A percentile compares a stretch with the other conserved stretches of the same genome.
phyloP scores from a whole-genome alignment of 2,113 vertebrate species.

The Bubalus kerabau region DNA sequence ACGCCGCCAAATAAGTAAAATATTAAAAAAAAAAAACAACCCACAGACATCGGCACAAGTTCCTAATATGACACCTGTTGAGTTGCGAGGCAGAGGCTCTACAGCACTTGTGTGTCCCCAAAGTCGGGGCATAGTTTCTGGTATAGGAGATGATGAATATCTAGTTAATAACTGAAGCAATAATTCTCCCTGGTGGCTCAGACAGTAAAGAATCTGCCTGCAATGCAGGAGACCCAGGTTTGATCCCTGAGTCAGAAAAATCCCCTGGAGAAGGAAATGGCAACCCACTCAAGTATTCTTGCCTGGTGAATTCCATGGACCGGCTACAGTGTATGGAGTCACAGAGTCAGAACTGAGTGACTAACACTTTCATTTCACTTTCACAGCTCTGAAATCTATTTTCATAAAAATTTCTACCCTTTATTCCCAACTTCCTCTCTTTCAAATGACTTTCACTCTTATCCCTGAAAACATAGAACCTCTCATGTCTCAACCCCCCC shows the following conservation, averaged over 20 bases:
- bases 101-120: background rate
- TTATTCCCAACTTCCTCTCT: background rate
- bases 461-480: background rate
- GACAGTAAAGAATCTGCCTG: background rate
- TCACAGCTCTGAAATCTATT: background rate
- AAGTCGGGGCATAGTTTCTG: background rate
- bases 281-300: background rate
- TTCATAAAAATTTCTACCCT: background rate
- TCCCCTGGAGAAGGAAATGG: background rate
- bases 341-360: background rate
- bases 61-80: background rate
- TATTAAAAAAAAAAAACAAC: background rate
- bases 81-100: background rate
- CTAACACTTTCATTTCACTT: background rate
- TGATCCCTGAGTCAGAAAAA: background rate
- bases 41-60: background rate
- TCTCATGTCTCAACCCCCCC: background rate
- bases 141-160: background rate
- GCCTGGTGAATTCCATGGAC: background rate
- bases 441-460: background rate
- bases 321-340: background rate
- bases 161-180: background rate
- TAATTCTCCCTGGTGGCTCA: background rate
- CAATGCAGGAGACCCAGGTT: background rate
- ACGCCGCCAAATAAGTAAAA: background rate